Conservation (phyloP, 2,888 invertebrate species). For the Campoplex capitator region DNA sequence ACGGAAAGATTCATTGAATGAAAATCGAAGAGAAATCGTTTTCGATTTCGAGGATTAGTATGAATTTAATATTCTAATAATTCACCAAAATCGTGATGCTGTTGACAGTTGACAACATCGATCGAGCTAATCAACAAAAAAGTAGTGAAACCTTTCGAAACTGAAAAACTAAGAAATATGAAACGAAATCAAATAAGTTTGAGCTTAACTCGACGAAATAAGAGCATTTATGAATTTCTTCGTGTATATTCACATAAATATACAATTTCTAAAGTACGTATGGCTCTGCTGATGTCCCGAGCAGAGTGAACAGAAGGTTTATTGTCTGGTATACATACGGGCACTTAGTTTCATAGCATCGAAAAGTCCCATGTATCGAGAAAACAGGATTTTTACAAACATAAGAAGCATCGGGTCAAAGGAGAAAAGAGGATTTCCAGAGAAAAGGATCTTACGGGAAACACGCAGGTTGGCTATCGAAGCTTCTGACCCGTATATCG, state of each 20-base stretch:
- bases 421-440: neutral
- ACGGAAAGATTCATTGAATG: neutral
- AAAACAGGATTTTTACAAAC: neutral
- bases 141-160: neutral
- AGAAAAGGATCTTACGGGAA: constrained; percentile 20
- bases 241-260: neutral
- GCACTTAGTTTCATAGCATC: constrained; percentile 62
- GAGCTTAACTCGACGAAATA: neutral
- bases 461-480: constrained; percentile 55
- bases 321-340: constrained; percentile 56
- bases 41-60: neutral
- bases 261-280: neutral
- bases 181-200: neutral
- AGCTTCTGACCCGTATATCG: constrained; percentile 32
- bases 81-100: neutral
- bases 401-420: neutral
- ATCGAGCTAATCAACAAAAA: too few species aligned
- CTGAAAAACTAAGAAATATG: neutral
- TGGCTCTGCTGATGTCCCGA: constrained; percentile 37
- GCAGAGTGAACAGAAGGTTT: constrained; percentile 58
- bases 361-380: constrained; percentile 49
- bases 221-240: neutral
- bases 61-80: neutral
- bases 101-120: neutral
- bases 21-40: neutral